Conservation (phyloP, 2,113 vertebrate genomes). For the Tauraco erythrolophus region DNA sequence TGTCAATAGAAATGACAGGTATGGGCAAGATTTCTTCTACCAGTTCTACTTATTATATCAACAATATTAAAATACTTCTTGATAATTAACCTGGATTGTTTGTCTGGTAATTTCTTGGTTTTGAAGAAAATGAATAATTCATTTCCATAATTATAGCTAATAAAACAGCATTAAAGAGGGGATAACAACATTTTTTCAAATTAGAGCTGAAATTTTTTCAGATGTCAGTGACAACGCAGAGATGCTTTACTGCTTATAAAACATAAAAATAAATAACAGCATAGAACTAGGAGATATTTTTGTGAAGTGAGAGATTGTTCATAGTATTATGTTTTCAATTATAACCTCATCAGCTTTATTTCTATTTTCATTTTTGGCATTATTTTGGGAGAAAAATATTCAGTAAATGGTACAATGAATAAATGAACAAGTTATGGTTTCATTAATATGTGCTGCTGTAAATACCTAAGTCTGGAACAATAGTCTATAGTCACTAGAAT, state of each 20-base stretch:
- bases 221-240: background rate
- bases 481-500: background rate
- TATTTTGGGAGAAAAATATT: accelerated
- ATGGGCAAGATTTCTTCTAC: background rate
- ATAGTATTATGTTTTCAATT: background rate
- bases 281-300: background rate
- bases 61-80: background rate
- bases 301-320: background rate
- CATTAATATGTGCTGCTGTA: background rate
- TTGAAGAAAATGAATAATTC: background rate
- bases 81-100: background rate
- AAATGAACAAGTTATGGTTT: background rate
- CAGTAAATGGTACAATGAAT: background rate
- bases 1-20: background rate
- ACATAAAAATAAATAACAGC: background rate
- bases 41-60: background rate
- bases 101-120: background rate
- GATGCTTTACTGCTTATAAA: background rate
- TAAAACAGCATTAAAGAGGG: background rate
- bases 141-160: background rate
- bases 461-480: background rate
- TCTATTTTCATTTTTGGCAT: background rate
- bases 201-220: background rate
- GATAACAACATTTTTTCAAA: background rate
- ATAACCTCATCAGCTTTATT: background rate